phyloP scores from a whole-genome alignment of 2,888 invertebrate genomes.

The Ditula angustiorana region DNA sequence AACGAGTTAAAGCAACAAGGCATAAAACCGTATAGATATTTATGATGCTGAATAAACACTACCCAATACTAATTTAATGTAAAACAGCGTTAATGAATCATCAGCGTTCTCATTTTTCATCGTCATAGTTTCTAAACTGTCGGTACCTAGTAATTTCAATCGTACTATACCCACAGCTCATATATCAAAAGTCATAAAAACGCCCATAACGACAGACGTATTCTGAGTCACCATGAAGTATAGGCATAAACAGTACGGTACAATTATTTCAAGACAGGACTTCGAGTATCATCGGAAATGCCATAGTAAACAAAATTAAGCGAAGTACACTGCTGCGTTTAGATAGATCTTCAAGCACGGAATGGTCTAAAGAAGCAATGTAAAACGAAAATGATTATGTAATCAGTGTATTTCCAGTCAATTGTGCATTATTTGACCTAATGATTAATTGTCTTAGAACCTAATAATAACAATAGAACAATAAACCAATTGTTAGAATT shows the following conservation, averaged over 20 bases:
- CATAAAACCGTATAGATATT: too few species aligned
- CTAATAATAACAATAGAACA: background rate
- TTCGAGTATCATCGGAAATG: too few species aligned
- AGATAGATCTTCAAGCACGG: too few species aligned
- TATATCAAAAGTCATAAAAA: background rate
- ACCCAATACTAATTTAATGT: too few species aligned
- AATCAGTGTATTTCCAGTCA: background rate
- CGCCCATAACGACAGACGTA: background rate
- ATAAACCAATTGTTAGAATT: background rate
- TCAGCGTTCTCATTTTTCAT: background rate
- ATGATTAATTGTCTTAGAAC: background rate
- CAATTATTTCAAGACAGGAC: background rate
- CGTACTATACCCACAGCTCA: background rate
- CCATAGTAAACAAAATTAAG: too few species aligned
- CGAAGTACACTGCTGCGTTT: too few species aligned
- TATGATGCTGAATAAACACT: too few species aligned
- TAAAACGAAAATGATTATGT: too few species aligned
- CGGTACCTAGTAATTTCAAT: background rate
- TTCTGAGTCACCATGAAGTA: background rate
- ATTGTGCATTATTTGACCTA: background rate
- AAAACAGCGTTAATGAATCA: too few species aligned
- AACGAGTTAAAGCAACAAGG: too few species aligned
- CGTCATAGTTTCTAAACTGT: background rate
- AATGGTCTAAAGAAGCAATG: too few species aligned
- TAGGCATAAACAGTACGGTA: background rate